Conservation (phyloP, 1,140 invertebrate species). For the Papilio dardanus region DNA sequence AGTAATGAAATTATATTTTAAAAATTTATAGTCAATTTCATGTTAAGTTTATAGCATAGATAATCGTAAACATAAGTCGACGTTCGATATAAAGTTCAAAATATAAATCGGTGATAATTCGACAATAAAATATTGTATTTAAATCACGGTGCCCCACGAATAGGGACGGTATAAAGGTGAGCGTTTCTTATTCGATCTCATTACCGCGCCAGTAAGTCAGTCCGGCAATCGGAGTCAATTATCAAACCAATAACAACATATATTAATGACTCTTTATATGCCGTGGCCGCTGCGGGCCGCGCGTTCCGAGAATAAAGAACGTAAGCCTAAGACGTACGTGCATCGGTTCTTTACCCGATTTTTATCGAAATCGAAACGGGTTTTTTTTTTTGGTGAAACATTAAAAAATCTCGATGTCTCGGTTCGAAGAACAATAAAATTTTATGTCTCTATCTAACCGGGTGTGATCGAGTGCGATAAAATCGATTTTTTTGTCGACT, state of each 20-base stretch:
- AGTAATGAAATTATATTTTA: background rate
- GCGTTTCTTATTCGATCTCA: slow-evolving; percentile 41
- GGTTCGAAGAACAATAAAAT: slow-evolving; percentile 72
- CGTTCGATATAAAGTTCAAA: slow-evolving; percentile 30
- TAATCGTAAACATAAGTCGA: slow-evolving; percentile 14
- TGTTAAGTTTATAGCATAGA: background rate
- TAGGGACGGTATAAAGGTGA: background rate
- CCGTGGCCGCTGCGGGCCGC: slow-evolving; percentile 42
- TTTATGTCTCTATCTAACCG: slow-evolving; percentile 71
- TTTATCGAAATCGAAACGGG: slow-evolving; percentile 72
- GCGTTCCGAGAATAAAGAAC: slow-evolving; percentile 63
- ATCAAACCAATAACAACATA: slow-evolving; percentile 57
- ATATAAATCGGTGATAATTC: slow-evolving; percentile 34
- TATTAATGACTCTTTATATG: slow-evolving; percentile 68
- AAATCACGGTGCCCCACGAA: slow-evolving; percentile 8
- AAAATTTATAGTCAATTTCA: background rate
- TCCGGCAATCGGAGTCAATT: slow-evolving; percentile 56
- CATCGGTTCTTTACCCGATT: slow-evolving; percentile 70
- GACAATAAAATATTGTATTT: slow-evolving; percentile 33
- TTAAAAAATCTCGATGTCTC: slow-evolving; percentile 57
- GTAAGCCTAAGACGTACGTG: slow-evolving; percentile 55
- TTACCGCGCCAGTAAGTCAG: slow-evolving; percentile 42
- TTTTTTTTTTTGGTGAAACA: slow-evolving; percentile 66
- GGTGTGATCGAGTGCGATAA: slow-evolving; percentile 62
- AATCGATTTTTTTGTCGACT: slow-evolving; percentile 54